Conservation (phyloP, 2,888 invertebrate genomes). For the Dorcus hopei region DNA sequence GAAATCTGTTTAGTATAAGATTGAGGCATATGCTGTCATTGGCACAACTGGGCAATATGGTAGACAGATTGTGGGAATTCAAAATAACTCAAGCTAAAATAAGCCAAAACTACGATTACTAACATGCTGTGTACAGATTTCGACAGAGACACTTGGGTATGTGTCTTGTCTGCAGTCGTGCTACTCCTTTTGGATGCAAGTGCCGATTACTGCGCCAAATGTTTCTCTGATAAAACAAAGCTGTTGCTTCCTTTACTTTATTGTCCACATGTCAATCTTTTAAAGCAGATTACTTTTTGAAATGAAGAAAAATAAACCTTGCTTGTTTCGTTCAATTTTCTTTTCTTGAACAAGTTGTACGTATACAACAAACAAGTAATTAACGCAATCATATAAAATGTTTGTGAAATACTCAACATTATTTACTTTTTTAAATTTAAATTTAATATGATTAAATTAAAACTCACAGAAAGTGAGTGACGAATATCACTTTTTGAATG, state of each 20-base stretch:
- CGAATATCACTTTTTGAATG: no score
- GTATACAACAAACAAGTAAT: not conserved
- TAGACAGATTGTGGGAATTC: constrained; percentile 48
- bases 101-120: constrained; percentile 44
- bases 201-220: not conserved
- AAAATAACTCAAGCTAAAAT: constrained; percentile 48
- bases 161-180: constrained; percentile 3
- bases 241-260: not conserved
- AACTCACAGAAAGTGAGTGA: no score
- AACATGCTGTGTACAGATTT: constrained; percentile 48
- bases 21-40: constrained; percentile 42
- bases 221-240: not conserved
- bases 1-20: constrained; percentile 37
- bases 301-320: not conserved
- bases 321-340: not conserved
- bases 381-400: no score
- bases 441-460: no score
- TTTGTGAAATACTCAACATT: no score
- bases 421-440: no score
- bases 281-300: not conserved
- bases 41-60: constrained; percentile 47
- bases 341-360: not conserved
- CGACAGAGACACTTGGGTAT: constrained; percentile 26
- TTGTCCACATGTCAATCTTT: not conserved
- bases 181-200: not conserved